Evolutionary conservation across 2,113 vertebrate species (phyloP).

Genomic region (Gobius niger): DNA sequence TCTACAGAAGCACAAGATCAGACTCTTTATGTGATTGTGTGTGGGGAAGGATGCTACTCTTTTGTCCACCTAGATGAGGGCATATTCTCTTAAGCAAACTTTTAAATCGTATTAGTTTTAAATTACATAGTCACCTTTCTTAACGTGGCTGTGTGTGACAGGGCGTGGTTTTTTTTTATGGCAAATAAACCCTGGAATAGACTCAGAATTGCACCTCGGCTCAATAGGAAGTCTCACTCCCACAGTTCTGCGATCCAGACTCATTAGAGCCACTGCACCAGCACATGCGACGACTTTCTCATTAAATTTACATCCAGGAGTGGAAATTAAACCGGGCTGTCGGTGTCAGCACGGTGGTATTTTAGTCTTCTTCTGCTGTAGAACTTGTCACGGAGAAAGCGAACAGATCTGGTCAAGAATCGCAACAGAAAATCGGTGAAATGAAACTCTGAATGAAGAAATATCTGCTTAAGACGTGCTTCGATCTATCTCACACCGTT

Average conservation of each 20-base stretch:
- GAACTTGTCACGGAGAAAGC: neutral
- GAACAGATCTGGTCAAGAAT: neutral
- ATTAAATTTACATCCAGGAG: neutral
- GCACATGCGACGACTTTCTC: slow-evolving; percentile 3
- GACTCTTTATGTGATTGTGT: too few species aligned
- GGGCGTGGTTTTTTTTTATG: neutral
- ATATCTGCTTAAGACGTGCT: too few species aligned
- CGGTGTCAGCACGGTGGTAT: neutral
- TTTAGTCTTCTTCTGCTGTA: neutral
- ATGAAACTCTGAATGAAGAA: too few species aligned
- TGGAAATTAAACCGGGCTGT: neutral
- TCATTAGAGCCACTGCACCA: neutral
- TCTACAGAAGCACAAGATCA: too few species aligned
- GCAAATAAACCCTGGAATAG: neutral
- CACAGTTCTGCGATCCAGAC: neutral
- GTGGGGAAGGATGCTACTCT: too few species aligned
- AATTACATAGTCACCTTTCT: too few species aligned
- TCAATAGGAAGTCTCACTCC: neutral
- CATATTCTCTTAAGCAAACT: too few species aligned
- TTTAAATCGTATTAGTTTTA: too few species aligned
- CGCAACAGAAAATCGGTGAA: too few species aligned
- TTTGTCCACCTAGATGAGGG: too few species aligned
- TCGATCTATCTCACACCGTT: neutral
- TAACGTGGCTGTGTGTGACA: too few species aligned
- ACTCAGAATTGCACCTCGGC: neutral